Percentiles rank a stretch among this genome's conserved stretches.
These are phyloP conservation scores for Polymixis lichenea DNA, from an alignment of 2,888 invertebrate species.

Conservation along the genomic window DNA sequence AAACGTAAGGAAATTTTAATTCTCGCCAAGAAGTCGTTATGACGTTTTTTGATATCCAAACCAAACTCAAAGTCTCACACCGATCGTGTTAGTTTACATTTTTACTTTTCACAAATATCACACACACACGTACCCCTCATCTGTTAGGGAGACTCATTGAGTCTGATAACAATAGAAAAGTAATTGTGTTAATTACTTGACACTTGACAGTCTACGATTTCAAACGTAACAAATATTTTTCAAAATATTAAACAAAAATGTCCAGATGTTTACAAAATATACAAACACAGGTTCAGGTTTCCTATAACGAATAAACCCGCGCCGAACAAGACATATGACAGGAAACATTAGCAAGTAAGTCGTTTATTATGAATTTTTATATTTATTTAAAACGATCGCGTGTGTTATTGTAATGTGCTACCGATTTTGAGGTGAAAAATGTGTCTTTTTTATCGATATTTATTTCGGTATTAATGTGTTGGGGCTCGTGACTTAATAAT, in stretches of 20 bases:
- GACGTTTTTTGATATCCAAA: not conserved
- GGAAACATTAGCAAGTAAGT: slow-evolving; percentile 67
- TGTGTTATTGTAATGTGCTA: slow-evolving; percentile 27
- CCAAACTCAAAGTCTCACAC: not conserved
- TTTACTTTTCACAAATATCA: not conserved
- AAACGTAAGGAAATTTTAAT: too few relatives aligned
- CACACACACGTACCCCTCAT: not conserved
- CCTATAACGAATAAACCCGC: slow-evolving; percentile 35
- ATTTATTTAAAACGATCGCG: slow-evolving; percentile 19
- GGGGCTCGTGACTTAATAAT: not conserved
- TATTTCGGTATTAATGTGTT: not conserved
- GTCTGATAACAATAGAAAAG: too few relatives aligned
- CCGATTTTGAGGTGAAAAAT: slow-evolving; percentile 31
- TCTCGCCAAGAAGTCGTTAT: not conserved
- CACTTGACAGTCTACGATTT: too few relatives aligned
- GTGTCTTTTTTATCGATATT: not conserved
- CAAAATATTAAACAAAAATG: not conserved
- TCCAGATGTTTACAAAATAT: not conserved
- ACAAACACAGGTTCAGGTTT: not conserved
- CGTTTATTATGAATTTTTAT: slow-evolving; percentile 35
- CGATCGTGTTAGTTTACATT: not conserved
- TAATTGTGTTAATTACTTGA: too few relatives aligned
- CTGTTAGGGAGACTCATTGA: too few relatives aligned
- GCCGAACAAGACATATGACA: slow-evolving; percentile 70
- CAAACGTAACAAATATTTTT: not conserved